phyloP scores from a whole-genome alignment of 2,797 vertebrate genomes.

The Bryconaethiops microstoma region DNA sequence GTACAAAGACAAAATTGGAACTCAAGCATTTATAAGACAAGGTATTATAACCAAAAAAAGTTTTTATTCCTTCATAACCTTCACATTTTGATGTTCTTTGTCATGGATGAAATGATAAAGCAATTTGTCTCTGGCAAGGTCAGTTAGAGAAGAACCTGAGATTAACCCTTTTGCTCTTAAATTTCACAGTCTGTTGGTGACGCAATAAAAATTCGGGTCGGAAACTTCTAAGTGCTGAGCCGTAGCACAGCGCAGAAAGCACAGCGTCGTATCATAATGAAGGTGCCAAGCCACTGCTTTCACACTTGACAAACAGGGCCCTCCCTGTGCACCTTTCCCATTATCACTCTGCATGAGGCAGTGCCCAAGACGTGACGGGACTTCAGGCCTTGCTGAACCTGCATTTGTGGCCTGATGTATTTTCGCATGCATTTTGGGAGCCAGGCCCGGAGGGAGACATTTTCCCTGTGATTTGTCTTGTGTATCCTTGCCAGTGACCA shows the following conservation, averaged over 20 bases:
- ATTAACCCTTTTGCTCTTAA: neutral
- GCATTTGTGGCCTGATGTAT: conserved; percentile 22
- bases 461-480: conserved; percentile 11
- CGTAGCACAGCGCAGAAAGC: neutral
- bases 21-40: neutral
- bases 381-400: neutral
- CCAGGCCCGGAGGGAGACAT: conserved; percentile 15
- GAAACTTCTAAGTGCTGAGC: neutral
- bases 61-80: neutral
- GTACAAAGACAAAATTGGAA: neutral
- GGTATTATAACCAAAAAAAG: neutral
- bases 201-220: neutral
- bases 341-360: conserved; percentile 16
- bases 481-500: conserved; percentile 10
- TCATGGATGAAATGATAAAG: neutral
- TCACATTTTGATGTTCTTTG: neutral
- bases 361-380: neutral
- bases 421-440: conserved; percentile 29
- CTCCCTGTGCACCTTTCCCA: conserved; percentile 1
- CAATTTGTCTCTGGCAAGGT: neutral
- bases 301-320: conserved; percentile 12
- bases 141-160: neutral
- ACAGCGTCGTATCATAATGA: neutral
- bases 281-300: neutral
- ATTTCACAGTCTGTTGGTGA: conserved; percentile 3